Evolutionary conservation across 2,888 invertebrate genomes (phyloP).

Genomic region (Pristionchus arcanus): DNA sequence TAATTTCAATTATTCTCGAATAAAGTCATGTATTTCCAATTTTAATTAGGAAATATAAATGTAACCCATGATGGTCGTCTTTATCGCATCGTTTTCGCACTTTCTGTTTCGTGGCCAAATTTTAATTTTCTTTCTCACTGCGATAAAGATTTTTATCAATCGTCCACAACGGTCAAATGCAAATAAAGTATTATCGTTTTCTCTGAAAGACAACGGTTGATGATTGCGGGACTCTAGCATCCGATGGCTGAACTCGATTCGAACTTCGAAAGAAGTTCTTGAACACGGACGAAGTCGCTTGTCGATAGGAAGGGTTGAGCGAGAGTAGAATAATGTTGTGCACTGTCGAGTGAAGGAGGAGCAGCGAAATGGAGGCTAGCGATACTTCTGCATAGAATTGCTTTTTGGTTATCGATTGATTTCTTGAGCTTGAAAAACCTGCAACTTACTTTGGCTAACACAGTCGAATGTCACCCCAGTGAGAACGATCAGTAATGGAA

Average conservation of each 20-base stretch:
- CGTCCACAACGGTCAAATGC: too few species aligned
- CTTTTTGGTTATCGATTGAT: too few species aligned
- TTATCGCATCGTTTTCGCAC: too few species aligned
- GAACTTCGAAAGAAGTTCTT: not conserved
- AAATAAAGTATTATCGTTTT: not conserved
- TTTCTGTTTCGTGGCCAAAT: too few species aligned
- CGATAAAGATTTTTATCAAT: too few species aligned
- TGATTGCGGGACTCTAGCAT: not conserved
- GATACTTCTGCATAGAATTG: not conserved
- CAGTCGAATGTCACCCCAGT: not conserved
- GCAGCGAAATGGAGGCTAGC: not conserved
- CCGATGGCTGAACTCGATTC: not conserved
- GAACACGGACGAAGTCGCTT: not conserved
- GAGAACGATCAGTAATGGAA: not conserved
- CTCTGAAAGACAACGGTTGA: not conserved
- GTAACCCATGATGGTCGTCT: too few species aligned
- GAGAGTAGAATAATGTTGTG: not conserved
- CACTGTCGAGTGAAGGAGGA: not conserved
- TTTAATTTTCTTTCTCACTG: too few species aligned
- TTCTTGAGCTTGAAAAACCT: too few species aligned
- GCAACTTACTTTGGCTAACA: not conserved
- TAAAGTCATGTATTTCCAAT: too few species aligned
- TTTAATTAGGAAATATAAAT: too few species aligned
- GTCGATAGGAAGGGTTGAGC: not conserved
- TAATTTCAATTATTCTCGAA: too few species aligned